Evolutionary conservation across 2,888 invertebrate genomes (phyloP).

Genomic region (Parascotia fuliginaria): DNA sequence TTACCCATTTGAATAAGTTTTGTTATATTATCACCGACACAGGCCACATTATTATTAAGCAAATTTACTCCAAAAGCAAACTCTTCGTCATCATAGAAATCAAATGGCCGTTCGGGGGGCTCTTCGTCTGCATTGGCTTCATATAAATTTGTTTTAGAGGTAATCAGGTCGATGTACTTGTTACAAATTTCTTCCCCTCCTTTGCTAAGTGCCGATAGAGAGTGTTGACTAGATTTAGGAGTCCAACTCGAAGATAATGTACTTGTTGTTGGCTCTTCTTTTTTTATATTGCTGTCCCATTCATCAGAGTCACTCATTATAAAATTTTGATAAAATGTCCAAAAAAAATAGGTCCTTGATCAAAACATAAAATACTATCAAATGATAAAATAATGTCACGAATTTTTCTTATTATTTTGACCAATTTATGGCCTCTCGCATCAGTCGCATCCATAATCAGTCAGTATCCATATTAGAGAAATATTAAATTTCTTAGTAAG

Average conservation of each 20-base stretch:
- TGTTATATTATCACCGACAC: slow-evolving; percentile 75
- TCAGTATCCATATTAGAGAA: no score
- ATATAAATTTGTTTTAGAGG: slow-evolving; percentile 62
- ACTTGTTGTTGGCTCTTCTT: slow-evolving; percentile 48
- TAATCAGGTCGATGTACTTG: slow-evolving; percentile 69
- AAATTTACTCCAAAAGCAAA: slow-evolving; percentile 78
- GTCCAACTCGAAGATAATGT: slow-evolving; percentile 56
- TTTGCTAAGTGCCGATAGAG: slow-evolving; percentile 35
- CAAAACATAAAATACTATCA: not conserved
- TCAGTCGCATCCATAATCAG: no score
- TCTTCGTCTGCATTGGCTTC: slow-evolving; percentile 54
- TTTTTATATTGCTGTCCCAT: slow-evolving; percentile 48
- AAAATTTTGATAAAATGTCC: slow-evolving; percentile 9
- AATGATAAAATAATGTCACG: not conserved
- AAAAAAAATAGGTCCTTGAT: not conserved
- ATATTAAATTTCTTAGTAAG: no score
- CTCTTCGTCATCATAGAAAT: slow-evolving; percentile 78
- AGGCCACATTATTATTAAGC: slow-evolving; percentile 77
- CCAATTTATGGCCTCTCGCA: no score
- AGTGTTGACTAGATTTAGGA: slow-evolving; percentile 50
- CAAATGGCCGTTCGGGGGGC: slow-evolving; percentile 68
- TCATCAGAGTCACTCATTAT: slow-evolving; percentile 57
- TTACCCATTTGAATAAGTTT: slow-evolving; percentile 78
- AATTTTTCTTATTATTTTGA: no score
- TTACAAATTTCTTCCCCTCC: slow-evolving; percentile 68